Conservation (phyloP, 2,888 invertebrate species). For the Schizotus pectinicornis region DNA sequence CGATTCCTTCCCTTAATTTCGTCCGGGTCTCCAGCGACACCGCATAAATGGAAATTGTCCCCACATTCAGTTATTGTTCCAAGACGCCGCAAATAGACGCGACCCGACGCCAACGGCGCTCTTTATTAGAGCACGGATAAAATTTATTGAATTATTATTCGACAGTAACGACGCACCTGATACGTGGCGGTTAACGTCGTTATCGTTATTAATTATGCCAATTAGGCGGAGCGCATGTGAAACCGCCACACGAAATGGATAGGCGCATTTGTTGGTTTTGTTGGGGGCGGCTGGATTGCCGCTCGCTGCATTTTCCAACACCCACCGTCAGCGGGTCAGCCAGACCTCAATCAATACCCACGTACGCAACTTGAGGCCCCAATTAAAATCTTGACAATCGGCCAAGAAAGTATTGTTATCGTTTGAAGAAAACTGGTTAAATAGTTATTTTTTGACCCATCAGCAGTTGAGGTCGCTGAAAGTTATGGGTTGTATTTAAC, state of each 20-base stretch:
- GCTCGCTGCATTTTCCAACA: too few species aligned
- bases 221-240: slow-evolving; percentile 1
- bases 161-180: slow-evolving; percentile 25
- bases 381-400: too few species aligned
- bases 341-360: too few species aligned
- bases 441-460: too few species aligned
- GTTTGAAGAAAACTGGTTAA: too few species aligned
- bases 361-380: too few species aligned
- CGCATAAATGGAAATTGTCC: slow-evolving; percentile 45
- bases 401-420: too few species aligned
- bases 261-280: background rate
- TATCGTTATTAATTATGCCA: slow-evolving; percentile 28
- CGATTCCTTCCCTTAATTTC: slow-evolving; percentile 51
- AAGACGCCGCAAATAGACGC: slow-evolving; percentile 27
- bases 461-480: too few species aligned
- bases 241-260: background rate
- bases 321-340: too few species aligned
- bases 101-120: slow-evolving; percentile 1
- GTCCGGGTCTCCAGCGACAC: slow-evolving; percentile 53
- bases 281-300: background rate
- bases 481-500: too few species aligned
- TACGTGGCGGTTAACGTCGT: slow-evolving; percentile 18
- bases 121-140: background rate
- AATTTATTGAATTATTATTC: slow-evolving; percentile 25
- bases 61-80: slow-evolving; percentile 32